These are phyloP conservation scores for Prionailurus bengalensis DNA, from an alignment of 2,113 vertebrate genomes.

Conservation along the genomic window DNA sequence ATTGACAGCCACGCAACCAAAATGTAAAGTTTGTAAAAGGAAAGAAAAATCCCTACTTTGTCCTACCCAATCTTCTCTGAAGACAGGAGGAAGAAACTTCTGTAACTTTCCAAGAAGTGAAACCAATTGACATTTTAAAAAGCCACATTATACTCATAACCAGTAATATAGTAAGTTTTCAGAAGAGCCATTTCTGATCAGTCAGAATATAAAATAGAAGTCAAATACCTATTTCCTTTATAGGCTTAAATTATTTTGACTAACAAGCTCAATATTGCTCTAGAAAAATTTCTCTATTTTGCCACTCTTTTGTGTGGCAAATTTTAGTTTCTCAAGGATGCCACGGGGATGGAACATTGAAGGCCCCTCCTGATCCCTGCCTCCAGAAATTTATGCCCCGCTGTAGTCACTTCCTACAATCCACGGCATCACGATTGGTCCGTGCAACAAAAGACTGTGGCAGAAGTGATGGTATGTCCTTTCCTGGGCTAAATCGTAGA, in stretches of 20 bases:
- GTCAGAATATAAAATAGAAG: not conserved
- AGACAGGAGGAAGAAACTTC: not conserved
- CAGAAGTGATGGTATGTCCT: not conserved
- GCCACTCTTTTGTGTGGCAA: not conserved
- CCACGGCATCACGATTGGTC: not conserved
- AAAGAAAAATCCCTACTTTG: not conserved
- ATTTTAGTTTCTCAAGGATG: constrained; percentile 29
- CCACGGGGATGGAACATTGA: not conserved
- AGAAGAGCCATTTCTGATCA: not conserved
- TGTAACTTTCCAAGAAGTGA: constrained; percentile 35
- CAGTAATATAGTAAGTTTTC: not conserved
- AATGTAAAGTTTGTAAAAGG: not conserved
- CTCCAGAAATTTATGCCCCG: not conserved
- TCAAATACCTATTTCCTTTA: not conserved
- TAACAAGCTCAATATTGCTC: not conserved
- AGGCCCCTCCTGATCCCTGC: not conserved
- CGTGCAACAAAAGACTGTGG: not conserved
- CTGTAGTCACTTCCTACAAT: not conserved
- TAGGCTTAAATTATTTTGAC: not conserved
- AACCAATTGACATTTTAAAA: constrained; percentile 9
- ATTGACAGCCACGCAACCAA: not conserved
- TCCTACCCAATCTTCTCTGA: not conserved
- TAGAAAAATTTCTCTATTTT: no score
- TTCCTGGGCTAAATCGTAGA: not conserved
- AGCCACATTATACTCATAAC: not conserved